These are phyloP conservation scores for Molossus molossus DNA, from an alignment of 2,797 vertebrate species.

Conservation along the genomic window DNA sequence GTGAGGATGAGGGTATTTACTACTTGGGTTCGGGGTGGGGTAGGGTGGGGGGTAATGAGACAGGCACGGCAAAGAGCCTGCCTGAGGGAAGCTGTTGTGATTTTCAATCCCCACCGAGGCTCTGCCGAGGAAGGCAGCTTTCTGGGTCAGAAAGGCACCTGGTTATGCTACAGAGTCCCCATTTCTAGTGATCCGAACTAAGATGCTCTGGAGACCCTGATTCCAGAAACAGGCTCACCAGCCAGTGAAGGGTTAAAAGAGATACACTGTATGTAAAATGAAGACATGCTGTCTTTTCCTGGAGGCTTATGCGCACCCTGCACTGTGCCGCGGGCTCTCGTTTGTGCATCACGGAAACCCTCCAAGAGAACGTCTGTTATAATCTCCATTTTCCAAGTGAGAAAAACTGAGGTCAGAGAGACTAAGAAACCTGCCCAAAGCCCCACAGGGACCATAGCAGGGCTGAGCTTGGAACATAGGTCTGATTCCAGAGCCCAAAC, in stretches of 20 bases:
- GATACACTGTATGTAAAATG: rapidly evolving
- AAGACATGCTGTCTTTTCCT: neutral
- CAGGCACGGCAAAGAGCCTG: neutral
- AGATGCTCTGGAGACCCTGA: neutral
- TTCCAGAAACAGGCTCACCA: neutral
- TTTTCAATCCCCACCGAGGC: rapidly evolving
- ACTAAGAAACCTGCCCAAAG: neutral
- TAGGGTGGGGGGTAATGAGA: no score
- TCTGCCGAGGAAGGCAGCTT: neutral
- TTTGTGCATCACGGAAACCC: neutral
- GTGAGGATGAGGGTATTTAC: no score
- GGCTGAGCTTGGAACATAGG: neutral
- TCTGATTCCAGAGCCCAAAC: neutral
- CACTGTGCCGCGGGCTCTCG: neutral
- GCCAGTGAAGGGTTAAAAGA: neutral
- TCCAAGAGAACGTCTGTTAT: neutral
- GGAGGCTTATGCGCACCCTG: neutral
- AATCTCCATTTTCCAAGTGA: neutral
- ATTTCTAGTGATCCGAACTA: neutral
- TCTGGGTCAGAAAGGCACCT: neutral
- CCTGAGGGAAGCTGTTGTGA: neutral
- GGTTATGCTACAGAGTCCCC: neutral
- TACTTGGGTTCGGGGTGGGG: neutral
- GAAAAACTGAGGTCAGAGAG: neutral
- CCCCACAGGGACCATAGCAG: neutral